These are phyloP conservation scores for Sussaba pulchella DNA, from an alignment of 2,888 invertebrate species.

Conservation along the genomic window DNA sequence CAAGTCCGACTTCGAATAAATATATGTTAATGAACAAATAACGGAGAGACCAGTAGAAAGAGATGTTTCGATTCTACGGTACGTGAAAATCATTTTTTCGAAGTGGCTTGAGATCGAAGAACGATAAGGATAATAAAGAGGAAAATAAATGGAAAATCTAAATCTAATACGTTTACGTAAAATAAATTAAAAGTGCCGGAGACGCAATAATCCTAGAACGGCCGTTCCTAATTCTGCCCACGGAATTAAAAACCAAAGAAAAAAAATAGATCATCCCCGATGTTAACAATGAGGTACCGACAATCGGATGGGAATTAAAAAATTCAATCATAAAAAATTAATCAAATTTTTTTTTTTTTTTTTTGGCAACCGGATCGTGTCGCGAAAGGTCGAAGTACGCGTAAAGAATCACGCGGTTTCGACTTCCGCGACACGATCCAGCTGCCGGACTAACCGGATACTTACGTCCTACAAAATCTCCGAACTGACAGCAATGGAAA, in stretches of 20 bases:
- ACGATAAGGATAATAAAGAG: background rate
- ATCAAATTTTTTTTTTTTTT: too few species aligned
- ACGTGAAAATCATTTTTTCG: background rate
- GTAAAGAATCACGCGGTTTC: slow-evolving; percentile 43
- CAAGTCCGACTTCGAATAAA: too few species aligned
- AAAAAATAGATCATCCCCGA: background rate
- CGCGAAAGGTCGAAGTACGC: slow-evolving; percentile 68
- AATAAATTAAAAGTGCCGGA: too few species aligned
- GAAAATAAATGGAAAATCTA: background rate
- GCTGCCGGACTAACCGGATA: slow-evolving; percentile 26
- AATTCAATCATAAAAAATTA: too few species aligned
- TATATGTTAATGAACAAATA: too few species aligned
- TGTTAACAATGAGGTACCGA: too few species aligned
- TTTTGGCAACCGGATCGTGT: too few species aligned
- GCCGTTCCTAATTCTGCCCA: slow-evolving; percentile 52
- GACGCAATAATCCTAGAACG: slow-evolving; percentile 56
- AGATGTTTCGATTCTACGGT: slow-evolving; percentile 30
- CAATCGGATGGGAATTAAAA: background rate
- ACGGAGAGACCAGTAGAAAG: slow-evolving; percentile 42
- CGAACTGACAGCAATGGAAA: background rate
- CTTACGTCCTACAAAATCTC: background rate
- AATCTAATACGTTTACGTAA: too few species aligned
- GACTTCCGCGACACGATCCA: slow-evolving; percentile 69
- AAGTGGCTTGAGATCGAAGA: background rate
- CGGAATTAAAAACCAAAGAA: slow-evolving; percentile 3